phyloP scores from a whole-genome alignment of 2,888 invertebrate genomes.

The Apoda limacodes region DNA sequence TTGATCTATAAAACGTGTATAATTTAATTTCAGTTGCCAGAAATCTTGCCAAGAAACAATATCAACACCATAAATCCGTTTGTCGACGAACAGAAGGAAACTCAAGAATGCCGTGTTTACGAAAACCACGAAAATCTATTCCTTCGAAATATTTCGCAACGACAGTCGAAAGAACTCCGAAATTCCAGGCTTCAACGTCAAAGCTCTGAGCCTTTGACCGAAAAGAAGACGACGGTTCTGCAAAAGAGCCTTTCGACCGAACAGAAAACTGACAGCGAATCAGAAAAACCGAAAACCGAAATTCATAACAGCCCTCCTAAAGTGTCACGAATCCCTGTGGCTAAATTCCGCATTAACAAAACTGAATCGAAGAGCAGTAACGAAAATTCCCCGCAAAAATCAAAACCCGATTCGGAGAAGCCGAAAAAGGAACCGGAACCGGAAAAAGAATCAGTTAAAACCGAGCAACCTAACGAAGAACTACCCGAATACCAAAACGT shows the following conservation, averaged over 20 bases:
- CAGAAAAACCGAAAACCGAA: conserved; percentile 12
- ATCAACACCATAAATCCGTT: conserved; percentile 46
- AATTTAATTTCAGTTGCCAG: conserved; percentile 38
- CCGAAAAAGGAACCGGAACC: conserved; percentile 20
- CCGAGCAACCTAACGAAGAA: too few species aligned
- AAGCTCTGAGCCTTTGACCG: conserved; percentile 50
- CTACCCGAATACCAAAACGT: conserved; percentile 56
- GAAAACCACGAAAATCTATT: conserved; percentile 58
- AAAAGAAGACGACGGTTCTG: conserved; percentile 35
- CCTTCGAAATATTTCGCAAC: conserved; percentile 49
- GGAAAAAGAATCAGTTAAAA: conserved; percentile 22
- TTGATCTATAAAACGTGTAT: too few species aligned
- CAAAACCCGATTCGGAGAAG: conserved; percentile 15
- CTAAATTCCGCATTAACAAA: conserved; percentile 58
- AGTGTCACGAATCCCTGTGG: conserved; percentile 46
- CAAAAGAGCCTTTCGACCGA: conserved; percentile 57
- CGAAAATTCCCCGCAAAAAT: conserved; percentile 47
- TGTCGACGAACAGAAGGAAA: conserved; percentile 30
- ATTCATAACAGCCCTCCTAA: conserved; percentile 23
- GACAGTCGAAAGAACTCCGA: conserved; percentile 51
- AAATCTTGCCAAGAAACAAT: conserved; percentile 47
- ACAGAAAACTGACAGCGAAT: conserved; percentile 33
- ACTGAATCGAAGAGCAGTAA: conserved; percentile 37
- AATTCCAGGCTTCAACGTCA: conserved; percentile 47
- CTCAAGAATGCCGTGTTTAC: conserved; percentile 41